Evolutionary conservation across 1,140 invertebrate genomes (phyloP).

Genomic region (Drosophila dunni): DNA sequence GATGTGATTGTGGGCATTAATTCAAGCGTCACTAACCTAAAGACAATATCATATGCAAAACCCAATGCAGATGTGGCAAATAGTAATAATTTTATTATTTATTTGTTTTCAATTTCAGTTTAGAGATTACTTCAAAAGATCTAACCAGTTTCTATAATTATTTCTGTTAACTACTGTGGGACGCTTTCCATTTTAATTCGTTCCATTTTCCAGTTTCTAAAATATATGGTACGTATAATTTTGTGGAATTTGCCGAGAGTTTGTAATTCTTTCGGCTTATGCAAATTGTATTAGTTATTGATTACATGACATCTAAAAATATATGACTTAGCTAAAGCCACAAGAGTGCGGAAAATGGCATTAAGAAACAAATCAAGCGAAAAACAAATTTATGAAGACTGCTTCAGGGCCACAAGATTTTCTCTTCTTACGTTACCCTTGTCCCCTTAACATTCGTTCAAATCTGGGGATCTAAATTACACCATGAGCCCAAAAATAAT

Average conservation of each 20-base stretch:
- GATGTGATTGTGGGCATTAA: slow-evolving; percentile 34
- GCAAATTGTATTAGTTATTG: slow-evolving; percentile 18
- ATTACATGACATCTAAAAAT: slow-evolving; percentile 18
- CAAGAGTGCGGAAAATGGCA: background rate
- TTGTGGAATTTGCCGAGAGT: background rate
- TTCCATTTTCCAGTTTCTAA: slow-evolving; percentile 14
- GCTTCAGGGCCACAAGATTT: background rate
- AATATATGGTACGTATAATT: background rate
- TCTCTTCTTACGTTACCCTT: background rate
- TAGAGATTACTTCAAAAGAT: background rate
- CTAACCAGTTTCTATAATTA: background rate
- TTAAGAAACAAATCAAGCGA: background rate
- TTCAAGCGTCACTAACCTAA: slow-evolving; percentile 39
- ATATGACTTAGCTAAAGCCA: background rate
- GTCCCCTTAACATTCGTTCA: background rate
- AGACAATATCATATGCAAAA: slow-evolving; percentile 34
- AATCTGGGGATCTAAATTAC: background rate
- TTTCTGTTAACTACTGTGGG: background rate
- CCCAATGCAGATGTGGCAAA: slow-evolving; percentile 29
- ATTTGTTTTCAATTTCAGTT: slow-evolving; percentile 53
- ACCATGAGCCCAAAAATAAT: slow-evolving; percentile 18
- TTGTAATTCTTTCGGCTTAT: slow-evolving; percentile 25
- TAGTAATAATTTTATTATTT: slow-evolving; percentile 47
- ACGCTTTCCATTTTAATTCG: slow-evolving; percentile 52
- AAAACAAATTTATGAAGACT: slow-evolving; percentile 9